Percentiles rank a stretch among this genome's conserved stretches.
Conservation (phyloP, 2,797 vertebrate species). For the Sebastiscus tertius region DNA sequence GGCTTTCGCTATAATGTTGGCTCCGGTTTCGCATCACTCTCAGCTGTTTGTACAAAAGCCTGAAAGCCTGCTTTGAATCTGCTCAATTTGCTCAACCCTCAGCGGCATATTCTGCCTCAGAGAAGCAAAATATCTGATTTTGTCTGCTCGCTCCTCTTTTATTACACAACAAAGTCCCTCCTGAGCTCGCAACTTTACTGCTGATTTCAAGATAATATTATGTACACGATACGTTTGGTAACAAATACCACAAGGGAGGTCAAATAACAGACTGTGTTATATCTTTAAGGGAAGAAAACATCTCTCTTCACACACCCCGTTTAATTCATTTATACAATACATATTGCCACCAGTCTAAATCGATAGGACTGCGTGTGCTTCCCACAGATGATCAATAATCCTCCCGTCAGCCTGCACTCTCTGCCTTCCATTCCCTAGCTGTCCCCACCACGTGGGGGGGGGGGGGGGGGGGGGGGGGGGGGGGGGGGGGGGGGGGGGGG, state of each 20-base stretch:
- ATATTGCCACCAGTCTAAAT: constrained; percentile 40
- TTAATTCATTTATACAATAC: constrained; percentile 30
- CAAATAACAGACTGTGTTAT: neutral
- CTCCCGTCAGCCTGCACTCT: constrained; percentile 18
- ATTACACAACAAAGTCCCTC: neutral
- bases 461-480: too few species aligned
- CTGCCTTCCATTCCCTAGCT: constrained; percentile 29
- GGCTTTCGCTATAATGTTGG: constrained; percentile 36
- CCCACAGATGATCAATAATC: constrained; percentile 60
- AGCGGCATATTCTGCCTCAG: neutral
- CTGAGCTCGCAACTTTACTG: neutral
- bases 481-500: too few species aligned
- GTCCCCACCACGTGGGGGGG: constrained; percentile 29
- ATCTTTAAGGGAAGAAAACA: constrained; percentile 10
- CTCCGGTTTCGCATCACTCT: constrained; percentile 40
- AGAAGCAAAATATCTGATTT: neutral
- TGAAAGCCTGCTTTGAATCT: constrained; percentile 22
- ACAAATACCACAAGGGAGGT: neutral
- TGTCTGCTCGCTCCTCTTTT: neutral
- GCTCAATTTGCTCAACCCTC: neutral
- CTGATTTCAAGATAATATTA: neutral
- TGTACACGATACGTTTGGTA: neutral
- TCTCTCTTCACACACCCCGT: constrained; percentile 15
- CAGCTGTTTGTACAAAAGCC: constrained; percentile 39
- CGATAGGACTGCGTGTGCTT: constrained; percentile 32